phyloP scores from a whole-genome alignment of 1,140 invertebrate species.

The Solen grandis region DNA sequence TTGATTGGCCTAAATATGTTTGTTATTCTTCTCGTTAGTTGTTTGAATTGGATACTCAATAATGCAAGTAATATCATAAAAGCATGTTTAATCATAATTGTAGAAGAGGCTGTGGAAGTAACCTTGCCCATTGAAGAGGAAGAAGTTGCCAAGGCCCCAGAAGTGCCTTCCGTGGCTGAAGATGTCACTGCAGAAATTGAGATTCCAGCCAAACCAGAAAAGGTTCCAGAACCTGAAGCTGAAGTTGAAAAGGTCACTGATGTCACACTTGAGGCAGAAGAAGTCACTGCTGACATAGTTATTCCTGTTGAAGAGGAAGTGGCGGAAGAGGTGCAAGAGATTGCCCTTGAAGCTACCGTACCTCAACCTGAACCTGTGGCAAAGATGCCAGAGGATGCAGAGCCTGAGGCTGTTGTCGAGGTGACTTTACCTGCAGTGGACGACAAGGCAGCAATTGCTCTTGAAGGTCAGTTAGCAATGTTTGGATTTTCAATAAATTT shows the following conservation, averaged over 20 bases:
- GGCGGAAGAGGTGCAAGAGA: constrained; percentile 41
- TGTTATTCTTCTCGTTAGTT: no score
- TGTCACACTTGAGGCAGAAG: constrained; percentile 58
- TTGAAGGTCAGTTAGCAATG: no score
- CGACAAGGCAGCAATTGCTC: no score
- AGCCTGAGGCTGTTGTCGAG: constrained; percentile 29
- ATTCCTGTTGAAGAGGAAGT: constrained; percentile 63
- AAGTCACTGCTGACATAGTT: constrained; percentile 66
- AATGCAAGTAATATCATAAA: no score
- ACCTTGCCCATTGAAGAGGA: constrained; percentile 87
- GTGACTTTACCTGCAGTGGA: no score
- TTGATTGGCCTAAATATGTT: no score
- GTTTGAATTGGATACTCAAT: no score
- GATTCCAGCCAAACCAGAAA: no score
- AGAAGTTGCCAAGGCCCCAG: constrained; percentile 83
- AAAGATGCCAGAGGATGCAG: constrained; percentile 91
- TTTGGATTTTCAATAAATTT: no score
- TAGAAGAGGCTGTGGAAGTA: constrained; percentile 76
- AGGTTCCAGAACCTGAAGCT: background rate
- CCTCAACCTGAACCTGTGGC: constrained; percentile 89
- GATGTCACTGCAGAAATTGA: no score
- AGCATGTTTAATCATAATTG: no score
- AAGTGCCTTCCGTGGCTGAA: constrained; percentile 85
- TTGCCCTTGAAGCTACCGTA: constrained; percentile 77
- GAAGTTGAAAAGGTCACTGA: background rate